Base-by-base conservation (phyloP, 1,140 invertebrate genomes). In the Hylaeus volcanicus region DNA sequence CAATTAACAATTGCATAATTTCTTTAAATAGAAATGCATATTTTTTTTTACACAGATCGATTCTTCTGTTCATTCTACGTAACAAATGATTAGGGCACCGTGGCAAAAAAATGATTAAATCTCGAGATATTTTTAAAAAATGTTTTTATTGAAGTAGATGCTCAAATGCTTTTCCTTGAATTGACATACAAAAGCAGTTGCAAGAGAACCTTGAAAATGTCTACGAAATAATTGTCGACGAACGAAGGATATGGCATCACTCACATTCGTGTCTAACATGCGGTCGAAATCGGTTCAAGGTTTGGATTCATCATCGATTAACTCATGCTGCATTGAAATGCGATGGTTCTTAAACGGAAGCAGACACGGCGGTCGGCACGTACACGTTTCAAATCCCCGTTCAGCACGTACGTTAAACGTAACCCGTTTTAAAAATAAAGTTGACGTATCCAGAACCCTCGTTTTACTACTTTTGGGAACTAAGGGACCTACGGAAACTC, bases 211-310 rank as follows among this genome's bases (percentile, higher is more conserved):
- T 74, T 74, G 48, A 56, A 75, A 65, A n/a, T 8, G 60, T 65
- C 73, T 65, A 74, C 61, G 37, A 74, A 74, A 53, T 53, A 39
- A 14, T 43, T 39, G n/a, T 15, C 15, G 0, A 55, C 56, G 61
- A 79, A 72, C 53, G 82, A 84, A 82, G 79, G 63, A 84, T 83
- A 75, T 84, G 83, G 65, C 73, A 82, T 83, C 85, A 87, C 73
- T 81, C 75, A 83, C 79, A 82, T 88, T 86, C 82, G 78, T 60
- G 74, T 79, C 39, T 65, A 64, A 74, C 80, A 55, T 77, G 74
- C 85, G 85, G 86, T 86, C 70, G 83, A 86, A 88, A 88, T 89
- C 85, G 84, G 86, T 88, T 89, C 87, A 89, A 89, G 88, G 87
- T 85, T 87, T 66, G 60, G 65, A 70, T 75, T 70, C 39, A 75